phyloP scores from a whole-genome alignment of 1,140 invertebrate species.

The Bombus cullumanus region DNA sequence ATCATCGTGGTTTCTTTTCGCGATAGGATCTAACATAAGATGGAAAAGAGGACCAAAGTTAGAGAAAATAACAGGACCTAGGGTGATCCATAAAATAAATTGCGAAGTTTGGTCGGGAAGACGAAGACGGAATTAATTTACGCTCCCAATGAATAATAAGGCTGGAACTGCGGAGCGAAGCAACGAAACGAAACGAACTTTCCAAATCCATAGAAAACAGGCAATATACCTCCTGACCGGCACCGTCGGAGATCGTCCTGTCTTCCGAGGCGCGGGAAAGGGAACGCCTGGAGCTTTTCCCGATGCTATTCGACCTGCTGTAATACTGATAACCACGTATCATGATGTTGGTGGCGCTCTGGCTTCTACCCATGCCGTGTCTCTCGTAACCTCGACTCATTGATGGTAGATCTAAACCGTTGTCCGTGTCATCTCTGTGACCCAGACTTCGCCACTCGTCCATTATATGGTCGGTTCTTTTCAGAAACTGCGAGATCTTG shows the following conservation, averaged over 20 bases:
- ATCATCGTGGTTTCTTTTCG: neutral
- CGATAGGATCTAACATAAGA: no score
- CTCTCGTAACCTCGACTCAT: conserved; percentile 22
- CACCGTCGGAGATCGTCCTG: conserved; percentile 85
- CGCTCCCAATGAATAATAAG: no score
- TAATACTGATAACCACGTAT: conserved; percentile 90
- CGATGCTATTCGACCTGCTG: conserved; percentile 83
- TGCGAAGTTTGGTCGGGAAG: neutral
- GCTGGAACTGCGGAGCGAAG: neutral
- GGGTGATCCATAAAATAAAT: no score
- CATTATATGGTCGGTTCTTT: conserved; percentile 92
- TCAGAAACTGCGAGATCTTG: conserved; percentile 91
- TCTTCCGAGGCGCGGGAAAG: conserved; percentile 80
- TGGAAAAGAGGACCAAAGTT: no score
- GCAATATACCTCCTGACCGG: conserved; percentile 82
- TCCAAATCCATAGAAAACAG: neutral
- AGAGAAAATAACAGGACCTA: no score
- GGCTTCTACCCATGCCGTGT: conserved; percentile 85
- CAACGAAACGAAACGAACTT: neutral
- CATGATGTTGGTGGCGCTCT: conserved; percentile 90
- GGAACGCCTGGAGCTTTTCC: conserved; percentile 79
- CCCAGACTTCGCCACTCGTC: conserved; percentile 90
- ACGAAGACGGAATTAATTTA: neutral
- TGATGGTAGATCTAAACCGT: conserved; percentile 67
- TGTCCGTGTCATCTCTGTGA: conserved; percentile 82